phyloP scores from a whole-genome alignment of 2,113 vertebrate genomes.

The Axis porcinus region DNA sequence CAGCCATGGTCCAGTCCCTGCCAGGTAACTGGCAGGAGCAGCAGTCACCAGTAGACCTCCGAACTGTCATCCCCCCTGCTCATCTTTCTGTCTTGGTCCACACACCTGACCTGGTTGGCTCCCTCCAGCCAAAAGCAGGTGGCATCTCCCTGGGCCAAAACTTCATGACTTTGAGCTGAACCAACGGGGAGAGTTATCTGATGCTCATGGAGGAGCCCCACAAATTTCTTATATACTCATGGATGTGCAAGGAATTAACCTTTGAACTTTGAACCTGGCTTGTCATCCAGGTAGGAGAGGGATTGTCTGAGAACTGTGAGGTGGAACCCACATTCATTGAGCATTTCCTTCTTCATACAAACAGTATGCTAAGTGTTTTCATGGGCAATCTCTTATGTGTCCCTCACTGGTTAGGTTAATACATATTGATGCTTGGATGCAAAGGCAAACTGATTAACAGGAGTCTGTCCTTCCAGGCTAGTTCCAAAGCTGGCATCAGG shows the following conservation, averaged over 20 bases:
- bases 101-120: background rate
- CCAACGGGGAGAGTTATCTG: background rate
- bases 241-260: background rate
- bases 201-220: background rate
- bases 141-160: conserved; percentile 1
- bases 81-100: background rate
- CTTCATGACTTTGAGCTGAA: background rate
- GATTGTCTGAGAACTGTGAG: background rate
- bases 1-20: background rate
- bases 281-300: background rate
- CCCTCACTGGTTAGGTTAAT: background rate
- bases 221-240: background rate
- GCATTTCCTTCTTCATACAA: background rate
- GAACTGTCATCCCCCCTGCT: background rate
- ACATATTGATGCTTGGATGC: background rate
- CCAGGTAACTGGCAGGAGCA: background rate
- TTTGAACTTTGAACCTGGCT: background rate
- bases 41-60: background rate
- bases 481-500: background rate
- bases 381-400: background rate
- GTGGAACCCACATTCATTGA: background rate
- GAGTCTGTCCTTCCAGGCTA: background rate
- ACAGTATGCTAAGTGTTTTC: background rate
- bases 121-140: background rate
- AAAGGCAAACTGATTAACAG: background rate